These are phyloP conservation scores for Lethocerus indicus DNA, from an alignment of 1,140 invertebrate genomes.

Conservation along the genomic window DNA sequence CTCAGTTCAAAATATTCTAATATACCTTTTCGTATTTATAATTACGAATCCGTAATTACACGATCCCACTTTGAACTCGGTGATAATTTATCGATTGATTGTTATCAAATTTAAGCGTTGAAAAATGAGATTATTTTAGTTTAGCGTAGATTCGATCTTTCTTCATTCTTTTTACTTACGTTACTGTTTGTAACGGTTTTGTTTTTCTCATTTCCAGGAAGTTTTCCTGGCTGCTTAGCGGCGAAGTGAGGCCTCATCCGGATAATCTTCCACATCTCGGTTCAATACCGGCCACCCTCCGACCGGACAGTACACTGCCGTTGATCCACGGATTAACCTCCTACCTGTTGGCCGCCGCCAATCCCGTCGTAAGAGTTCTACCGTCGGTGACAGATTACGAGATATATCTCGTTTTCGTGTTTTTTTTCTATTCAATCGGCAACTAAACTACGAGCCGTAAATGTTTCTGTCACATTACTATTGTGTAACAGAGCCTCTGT, in stretches of 20 bases:
- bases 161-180: background rate
- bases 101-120: no score
- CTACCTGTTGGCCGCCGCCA: slow-evolving; percentile 12
- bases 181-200: background rate
- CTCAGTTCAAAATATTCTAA: no score
- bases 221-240: slow-evolving; percentile 17
- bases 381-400: no score
- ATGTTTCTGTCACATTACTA: no score
- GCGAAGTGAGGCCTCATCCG: slow-evolving; percentile 9
- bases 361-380: slow-evolving; percentile 8
- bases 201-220: slow-evolving; percentile 12
- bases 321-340: slow-evolving; percentile 12
- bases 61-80: no score
- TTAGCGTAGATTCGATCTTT: background rate
- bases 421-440: no score
- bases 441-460: background rate
- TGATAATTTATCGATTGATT: no score
- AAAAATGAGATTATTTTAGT: no score
- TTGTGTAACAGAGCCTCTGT: no score
- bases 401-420: no score
- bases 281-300: slow-evolving; percentile 14
- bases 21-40: no score
- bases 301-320: slow-evolving; percentile 15
- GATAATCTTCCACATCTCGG: slow-evolving; percentile 18
- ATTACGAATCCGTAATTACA: no score